Percentiles rank a stretch among this genome's conserved stretches.
phyloP scores from a whole-genome alignment of 2,113 vertebrate species.

The Nerophis lumbriciformis region DNA sequence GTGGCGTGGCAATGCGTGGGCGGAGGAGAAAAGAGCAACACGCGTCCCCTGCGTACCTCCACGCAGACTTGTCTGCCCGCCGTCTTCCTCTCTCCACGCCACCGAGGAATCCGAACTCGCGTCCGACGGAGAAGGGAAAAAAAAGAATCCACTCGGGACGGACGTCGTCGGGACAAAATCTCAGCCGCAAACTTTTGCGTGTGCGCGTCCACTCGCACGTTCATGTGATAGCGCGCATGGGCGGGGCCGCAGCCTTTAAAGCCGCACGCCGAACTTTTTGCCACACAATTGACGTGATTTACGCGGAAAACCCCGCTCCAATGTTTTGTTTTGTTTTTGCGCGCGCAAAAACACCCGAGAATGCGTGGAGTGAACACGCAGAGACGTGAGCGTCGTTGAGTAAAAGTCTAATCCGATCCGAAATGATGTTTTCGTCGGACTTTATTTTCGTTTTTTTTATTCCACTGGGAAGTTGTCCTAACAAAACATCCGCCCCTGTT shows the following conservation, averaged over 20 bases:
- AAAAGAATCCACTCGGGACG: background rate
- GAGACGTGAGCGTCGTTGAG: rapidly evolving
- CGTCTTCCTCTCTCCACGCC: conserved; percentile 15
- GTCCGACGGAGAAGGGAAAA: background rate
- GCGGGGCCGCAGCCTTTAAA: conserved; percentile 68
- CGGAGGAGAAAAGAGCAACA: conserved; percentile 10
- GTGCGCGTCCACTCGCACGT: conserved; percentile 45
- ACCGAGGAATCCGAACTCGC: background rate
- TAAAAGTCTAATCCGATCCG: too few relatives aligned
- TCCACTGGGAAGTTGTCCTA: conserved; percentile 46
- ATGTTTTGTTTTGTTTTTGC: too few relatives aligned
- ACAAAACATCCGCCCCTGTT: conserved; percentile 67
- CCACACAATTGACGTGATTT: conserved; percentile 9
- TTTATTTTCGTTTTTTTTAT: background rate
- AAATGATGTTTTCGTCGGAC: background rate
- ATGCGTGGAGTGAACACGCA: too few relatives aligned
- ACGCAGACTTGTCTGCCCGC: conserved; percentile 53
- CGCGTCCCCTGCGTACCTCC: conserved; percentile 66
- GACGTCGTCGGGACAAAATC: conserved; percentile 11
- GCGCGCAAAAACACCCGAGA: too few relatives aligned
- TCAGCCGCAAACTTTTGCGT: conserved; percentile 49
- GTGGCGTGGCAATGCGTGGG: background rate
- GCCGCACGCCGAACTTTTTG: conserved; percentile 46
- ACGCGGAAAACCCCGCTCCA: background rate
- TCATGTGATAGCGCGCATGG: conserved; percentile 67